Percentiles rank a stretch among this genome's conserved stretches.
These are phyloP conservation scores for Drosophila tanythrix DNA, from an alignment of 2,888 invertebrate genomes.

Conservation along the genomic window DNA sequence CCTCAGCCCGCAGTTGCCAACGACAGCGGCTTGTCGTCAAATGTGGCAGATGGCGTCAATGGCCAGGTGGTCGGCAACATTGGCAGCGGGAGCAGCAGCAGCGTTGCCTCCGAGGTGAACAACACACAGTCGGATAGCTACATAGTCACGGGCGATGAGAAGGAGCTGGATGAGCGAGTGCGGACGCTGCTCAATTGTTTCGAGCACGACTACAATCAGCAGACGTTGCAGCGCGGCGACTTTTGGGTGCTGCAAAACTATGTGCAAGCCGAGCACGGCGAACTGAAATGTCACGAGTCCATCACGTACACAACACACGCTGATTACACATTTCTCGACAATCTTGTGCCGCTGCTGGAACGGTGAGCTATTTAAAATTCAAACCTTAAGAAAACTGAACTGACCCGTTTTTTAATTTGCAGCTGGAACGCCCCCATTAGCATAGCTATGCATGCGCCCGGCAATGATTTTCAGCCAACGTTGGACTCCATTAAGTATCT, in stretches of 20 bases:
- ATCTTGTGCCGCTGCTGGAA: conserved; percentile 93
- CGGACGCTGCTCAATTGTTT: conserved; percentile 87
- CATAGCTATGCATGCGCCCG: conserved; percentile 94
- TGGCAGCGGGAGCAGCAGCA: conserved; percentile 54
- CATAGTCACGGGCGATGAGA: conserved; percentile 83
- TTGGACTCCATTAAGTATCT: conserved; percentile 92
- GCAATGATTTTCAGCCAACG: conserved; percentile 91
- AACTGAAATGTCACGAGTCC: conserved; percentile 91
- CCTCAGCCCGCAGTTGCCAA: conserved; percentile 42
- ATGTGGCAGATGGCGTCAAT: conserved; percentile 28
- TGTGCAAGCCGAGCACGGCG: conserved; percentile 89
- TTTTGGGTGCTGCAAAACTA: conserved; percentile 96
- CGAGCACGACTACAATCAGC: conserved; percentile 87
- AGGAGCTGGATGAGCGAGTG: conserved; percentile 84
- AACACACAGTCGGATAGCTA: conserved; percentile 81
- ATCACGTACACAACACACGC: conserved; percentile 97
- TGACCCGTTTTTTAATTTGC: conserved; percentile 10
- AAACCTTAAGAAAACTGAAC: not conserved
- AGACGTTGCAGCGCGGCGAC: conserved; percentile 90
- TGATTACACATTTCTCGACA: conserved; percentile 95
- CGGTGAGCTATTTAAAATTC: conserved; percentile 84
- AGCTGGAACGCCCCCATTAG: conserved; percentile 95
- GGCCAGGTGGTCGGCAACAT: conserved; percentile 76
- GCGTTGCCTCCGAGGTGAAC: conserved; percentile 64
- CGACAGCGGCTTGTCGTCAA: conserved; percentile 51